Percentiles rank a stretch among this genome's conserved stretches.
These are phyloP conservation scores for Drosophila prosaltans DNA, from an alignment of 1,140 invertebrate species.

Conservation along the genomic window DNA sequence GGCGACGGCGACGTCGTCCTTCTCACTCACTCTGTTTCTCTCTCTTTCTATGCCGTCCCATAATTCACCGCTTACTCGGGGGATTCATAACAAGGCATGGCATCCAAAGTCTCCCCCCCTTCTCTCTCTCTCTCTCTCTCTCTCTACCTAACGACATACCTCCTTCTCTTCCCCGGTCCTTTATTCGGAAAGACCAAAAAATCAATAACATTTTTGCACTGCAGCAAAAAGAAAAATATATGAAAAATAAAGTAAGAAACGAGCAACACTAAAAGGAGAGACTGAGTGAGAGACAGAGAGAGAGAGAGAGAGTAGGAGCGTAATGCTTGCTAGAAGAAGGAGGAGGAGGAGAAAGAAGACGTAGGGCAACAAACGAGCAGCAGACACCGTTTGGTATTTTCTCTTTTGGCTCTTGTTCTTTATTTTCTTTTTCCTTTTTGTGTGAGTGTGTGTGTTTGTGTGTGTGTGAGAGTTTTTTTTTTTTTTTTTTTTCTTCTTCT, in stretches of 20 bases:
- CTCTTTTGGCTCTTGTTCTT: background rate
- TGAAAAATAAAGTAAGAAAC: background rate
- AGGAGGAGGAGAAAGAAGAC: background rate
- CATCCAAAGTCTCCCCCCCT: background rate
- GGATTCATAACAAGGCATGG: conserved; percentile 9
- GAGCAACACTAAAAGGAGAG: background rate
- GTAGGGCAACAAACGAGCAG: background rate
- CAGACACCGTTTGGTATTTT: conserved; percentile 7
- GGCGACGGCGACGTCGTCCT: conserved; percentile 4
- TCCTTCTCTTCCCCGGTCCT: background rate
- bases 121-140: background rate
- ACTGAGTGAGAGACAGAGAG: background rate
- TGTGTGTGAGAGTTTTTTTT: no score
- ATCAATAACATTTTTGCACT: conserved; percentile 59
- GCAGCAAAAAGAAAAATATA: conserved; percentile 34
- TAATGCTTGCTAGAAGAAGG: background rate
- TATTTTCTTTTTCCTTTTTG: no score
- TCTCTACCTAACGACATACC: background rate
- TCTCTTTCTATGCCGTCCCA: background rate
- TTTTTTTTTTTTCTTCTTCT: background rate
- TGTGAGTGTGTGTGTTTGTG: no score
- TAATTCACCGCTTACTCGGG: background rate
- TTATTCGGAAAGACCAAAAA: conserved; percentile 28
- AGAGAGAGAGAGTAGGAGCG: background rate
- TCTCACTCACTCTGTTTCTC: no score